Evolutionary conservation across 2,888 invertebrate species (phyloP).

Genomic region (Podotricha telesiphe): DNA sequence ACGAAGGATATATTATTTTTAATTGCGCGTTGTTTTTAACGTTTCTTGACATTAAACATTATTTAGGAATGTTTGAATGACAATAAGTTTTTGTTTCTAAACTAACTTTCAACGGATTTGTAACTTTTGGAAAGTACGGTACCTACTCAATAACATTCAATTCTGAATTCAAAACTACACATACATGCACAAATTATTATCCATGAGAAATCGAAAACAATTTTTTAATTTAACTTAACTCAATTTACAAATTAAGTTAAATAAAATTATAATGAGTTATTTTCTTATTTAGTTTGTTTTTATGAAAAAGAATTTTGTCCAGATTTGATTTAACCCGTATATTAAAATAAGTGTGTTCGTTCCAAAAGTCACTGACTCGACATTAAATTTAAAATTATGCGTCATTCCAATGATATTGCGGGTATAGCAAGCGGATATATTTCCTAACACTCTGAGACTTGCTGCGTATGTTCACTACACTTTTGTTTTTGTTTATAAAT

Average conservation of each 20-base stretch:
- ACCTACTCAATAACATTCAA: neutral
- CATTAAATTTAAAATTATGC: slow-evolving; percentile 69
- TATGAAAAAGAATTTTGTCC: neutral
- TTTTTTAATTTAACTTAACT: too few relatives aligned
- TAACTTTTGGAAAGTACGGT: neutral
- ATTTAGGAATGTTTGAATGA: neutral
- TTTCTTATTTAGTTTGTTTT: neutral
- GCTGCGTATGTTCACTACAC: slow-evolving; percentile 27
- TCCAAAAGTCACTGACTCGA: slow-evolving; percentile 71
- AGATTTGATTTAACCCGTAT: slow-evolving; percentile 4
- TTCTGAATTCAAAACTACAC: neutral
- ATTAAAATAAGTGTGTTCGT: slow-evolving; percentile 36
- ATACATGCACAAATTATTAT: neutral
- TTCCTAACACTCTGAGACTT: slow-evolving; percentile 13
- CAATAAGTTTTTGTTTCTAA: neutral
- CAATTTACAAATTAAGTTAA: too few relatives aligned
- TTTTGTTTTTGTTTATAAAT: slow-evolving; percentile 29
- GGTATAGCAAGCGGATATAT: slow-evolving; percentile 24
- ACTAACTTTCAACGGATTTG: neutral
- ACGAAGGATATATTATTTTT: neutral
- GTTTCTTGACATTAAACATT: neutral
- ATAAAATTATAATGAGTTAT: too few relatives aligned
- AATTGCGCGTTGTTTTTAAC: neutral
- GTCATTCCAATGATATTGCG: slow-evolving; percentile 56
- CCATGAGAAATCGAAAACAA: too few relatives aligned